These are phyloP conservation scores for Ephestia elutella DNA, from an alignment of 1,140 invertebrate species.

Conservation along the genomic window DNA sequence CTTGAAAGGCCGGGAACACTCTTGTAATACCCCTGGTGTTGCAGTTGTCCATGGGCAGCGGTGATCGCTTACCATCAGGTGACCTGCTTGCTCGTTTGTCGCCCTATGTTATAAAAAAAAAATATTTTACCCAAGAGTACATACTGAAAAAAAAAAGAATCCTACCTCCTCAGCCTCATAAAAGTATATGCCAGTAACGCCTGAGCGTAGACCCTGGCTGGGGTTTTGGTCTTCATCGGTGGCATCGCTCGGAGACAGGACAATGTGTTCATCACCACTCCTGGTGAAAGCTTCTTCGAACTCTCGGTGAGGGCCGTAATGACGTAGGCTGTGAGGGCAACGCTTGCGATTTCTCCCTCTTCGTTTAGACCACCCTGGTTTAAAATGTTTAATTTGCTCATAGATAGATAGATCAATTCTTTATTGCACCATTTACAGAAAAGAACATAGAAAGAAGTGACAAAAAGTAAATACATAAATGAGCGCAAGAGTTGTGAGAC, in stretches of 20 bases:
- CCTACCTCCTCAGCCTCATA: slow-evolving; percentile 31
- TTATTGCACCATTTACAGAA: too few relatives aligned
- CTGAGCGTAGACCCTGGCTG: slow-evolving; percentile 40
- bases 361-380: slow-evolving; percentile 78
- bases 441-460: too few relatives aligned
- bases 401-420: too few relatives aligned
- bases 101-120: too few relatives aligned
- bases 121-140: too few relatives aligned
- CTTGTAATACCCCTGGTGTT: too few relatives aligned
- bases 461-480: too few relatives aligned
- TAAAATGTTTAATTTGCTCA: background rate
- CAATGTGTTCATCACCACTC: slow-evolving; percentile 72
- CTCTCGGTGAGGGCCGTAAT: slow-evolving; percentile 79
- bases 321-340: slow-evolving; percentile 81
- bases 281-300: slow-evolving; percentile 45
- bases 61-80: too few relatives aligned
- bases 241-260: slow-evolving; percentile 74
- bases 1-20: too few relatives aligned
- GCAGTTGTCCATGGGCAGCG: too few relatives aligned
- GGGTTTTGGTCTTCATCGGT: slow-evolving; percentile 30
- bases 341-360: slow-evolving; percentile 75
- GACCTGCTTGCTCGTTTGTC: too few relatives aligned
- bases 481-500: too few relatives aligned
- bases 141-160: background rate
- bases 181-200: slow-evolving; percentile 43